Percentiles rank a stretch among this genome's conserved stretches.
Evolutionary conservation across 2,797 vertebrate species (phyloP).

Genomic region (Pseudochaenichthys georgianus): DNA sequence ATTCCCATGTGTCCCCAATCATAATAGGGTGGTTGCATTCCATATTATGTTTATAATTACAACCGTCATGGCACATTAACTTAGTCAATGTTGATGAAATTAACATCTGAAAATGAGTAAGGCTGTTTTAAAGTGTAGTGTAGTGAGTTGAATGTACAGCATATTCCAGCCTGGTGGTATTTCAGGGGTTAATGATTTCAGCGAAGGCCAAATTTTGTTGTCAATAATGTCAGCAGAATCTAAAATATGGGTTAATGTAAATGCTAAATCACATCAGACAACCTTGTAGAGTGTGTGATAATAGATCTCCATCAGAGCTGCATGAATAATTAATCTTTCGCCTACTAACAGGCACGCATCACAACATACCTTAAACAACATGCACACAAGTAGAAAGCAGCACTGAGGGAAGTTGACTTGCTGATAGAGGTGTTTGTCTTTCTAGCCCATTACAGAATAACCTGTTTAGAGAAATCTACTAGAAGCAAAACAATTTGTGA

Average conservation of each 20-base stretch:
- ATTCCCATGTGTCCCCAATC: conserved; percentile 71
- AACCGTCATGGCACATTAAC: conserved; percentile 77
- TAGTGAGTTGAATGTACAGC: conserved; percentile 14
- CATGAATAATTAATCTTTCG: conserved; percentile 42
- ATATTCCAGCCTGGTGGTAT: conserved; percentile 16
- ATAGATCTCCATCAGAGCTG: conserved; percentile 44
- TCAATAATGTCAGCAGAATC: conserved; percentile 27
- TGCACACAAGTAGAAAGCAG: conserved; percentile 45
- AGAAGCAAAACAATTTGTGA: conserved; percentile 84
- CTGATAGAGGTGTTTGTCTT: conserved; percentile 79
- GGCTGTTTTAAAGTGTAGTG: conserved; percentile 41
- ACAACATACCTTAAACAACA: conserved; percentile 23
- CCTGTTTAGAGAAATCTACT: conserved; percentile 78
- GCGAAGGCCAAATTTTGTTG: conserved; percentile 32
- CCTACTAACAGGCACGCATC: conserved; percentile 33
- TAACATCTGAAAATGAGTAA: conserved; percentile 67
- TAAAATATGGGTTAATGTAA: conserved; percentile 36
- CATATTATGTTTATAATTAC: conserved; percentile 81
- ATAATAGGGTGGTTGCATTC: conserved; percentile 74
- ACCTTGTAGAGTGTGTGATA: conserved; percentile 37
- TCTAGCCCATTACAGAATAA: conserved; percentile 77
- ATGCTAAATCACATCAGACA: conserved; percentile 39
- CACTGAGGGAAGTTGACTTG: conserved; percentile 59
- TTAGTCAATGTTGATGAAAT: conserved; percentile 75
- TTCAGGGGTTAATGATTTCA: conserved; percentile 28